Percentiles rank a stretch among this genome's conserved stretches.
Conservation (phyloP, 1,140 invertebrate species). For the Zaprionus lachaisei region DNA sequence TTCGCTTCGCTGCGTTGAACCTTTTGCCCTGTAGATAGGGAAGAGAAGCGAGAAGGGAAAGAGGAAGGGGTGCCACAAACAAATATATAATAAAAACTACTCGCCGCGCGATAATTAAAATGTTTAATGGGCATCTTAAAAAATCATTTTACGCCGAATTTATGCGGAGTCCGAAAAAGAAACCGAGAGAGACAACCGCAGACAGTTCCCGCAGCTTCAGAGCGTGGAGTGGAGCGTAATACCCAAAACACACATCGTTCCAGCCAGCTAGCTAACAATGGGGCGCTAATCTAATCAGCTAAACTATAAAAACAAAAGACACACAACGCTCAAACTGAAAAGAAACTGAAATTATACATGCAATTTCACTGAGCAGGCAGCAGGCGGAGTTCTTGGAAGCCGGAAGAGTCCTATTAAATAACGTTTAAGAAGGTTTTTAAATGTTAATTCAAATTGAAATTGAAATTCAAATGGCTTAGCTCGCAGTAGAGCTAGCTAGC, state of each 20-base stretch:
- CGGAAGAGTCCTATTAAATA: constrained; percentile 70
- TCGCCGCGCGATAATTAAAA: constrained; percentile 70
- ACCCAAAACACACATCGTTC: constrained; percentile 17
- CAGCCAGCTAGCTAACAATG: constrained; percentile 53
- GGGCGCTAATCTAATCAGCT: constrained; percentile 71
- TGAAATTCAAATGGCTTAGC: not conserved
- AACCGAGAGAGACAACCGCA: constrained; percentile 24
- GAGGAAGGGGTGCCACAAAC: not conserved
- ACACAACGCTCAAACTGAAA: not conserved
- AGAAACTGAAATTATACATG: constrained; percentile 50
- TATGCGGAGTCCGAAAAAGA: constrained; percentile 38
- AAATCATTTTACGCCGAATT: constrained; percentile 79
- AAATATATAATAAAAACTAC: constrained; percentile 48
- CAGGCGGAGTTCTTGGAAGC: constrained; percentile 52
- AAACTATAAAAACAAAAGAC: constrained; percentile 50
- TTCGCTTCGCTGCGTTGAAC: constrained; percentile 44
- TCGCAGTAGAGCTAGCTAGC: not conserved
- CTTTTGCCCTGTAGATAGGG: not conserved
- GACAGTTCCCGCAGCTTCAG: constrained; percentile 1
- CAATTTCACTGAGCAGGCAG: constrained; percentile 47
- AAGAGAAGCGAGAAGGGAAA: not conserved
- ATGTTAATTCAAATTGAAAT: constrained; percentile 58
- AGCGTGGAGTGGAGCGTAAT: not conserved
- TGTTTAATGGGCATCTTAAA: constrained; percentile 76
- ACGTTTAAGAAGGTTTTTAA: constrained; percentile 53